Conservation (phyloP, 2,797 vertebrate species). For the Sebastes elongatus region DNA sequence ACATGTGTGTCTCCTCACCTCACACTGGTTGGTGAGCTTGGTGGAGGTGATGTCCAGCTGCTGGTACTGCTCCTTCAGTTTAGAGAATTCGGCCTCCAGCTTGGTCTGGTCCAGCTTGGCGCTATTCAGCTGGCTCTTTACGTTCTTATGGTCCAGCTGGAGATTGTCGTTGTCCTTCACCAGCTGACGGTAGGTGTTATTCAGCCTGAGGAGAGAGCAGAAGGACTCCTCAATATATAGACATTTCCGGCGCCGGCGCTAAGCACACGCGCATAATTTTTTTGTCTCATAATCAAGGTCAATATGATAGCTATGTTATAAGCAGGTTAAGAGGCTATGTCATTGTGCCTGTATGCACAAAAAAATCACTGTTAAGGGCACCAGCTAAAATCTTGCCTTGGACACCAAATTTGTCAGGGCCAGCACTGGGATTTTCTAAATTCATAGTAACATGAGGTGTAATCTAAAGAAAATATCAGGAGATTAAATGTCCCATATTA, state of each 20-base stretch:
- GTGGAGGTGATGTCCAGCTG: constrained; percentile 96
- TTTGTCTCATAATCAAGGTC: no score
- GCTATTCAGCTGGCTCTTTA: constrained; percentile 91
- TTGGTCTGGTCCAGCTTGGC: constrained; percentile 95
- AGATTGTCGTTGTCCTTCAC: constrained; percentile 93
- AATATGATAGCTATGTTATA: no score
- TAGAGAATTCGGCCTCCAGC: constrained; percentile 96
- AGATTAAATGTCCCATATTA: background rate
- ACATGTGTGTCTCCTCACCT: constrained; percentile 79
- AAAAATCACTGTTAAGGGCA: no score
- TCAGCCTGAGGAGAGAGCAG: constrained; percentile 81
- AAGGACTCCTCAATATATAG: background rate
- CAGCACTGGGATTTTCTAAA: background rate
- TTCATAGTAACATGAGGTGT: background rate
- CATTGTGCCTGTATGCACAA: no score
- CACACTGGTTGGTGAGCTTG: constrained; percentile 97
- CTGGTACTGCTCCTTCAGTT: constrained; percentile 95
- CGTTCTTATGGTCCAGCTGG: constrained; percentile 93
- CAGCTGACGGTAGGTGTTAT: constrained; percentile 87
- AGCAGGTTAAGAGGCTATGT: no score
- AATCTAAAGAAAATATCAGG: background rate
- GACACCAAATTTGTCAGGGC: no score
- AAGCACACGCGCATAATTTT: no score
- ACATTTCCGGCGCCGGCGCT: no score
- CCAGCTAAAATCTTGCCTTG: no score